Percentiles rank a stretch among this genome's conserved stretches.
Conservation (phyloP, 2,797 vertebrate species). For the Ctenosaura bakeri region DNA sequence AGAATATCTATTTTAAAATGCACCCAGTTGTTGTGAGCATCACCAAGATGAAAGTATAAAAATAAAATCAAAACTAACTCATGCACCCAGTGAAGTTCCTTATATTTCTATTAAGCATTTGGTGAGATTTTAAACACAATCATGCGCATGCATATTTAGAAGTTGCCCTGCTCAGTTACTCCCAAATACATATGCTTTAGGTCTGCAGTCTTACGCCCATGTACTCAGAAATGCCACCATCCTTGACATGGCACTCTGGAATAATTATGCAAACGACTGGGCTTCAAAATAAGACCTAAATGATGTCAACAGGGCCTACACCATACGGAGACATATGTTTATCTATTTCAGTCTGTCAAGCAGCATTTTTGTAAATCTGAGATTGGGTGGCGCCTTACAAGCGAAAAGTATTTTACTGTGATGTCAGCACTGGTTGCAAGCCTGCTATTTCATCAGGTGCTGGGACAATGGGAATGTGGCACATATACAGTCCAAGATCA, state of each 20-base stretch:
- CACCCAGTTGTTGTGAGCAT: background rate
- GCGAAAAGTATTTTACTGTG: background rate
- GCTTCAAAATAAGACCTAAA: background rate
- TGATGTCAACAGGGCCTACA: background rate
- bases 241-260: background rate
- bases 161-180: too few species aligned
- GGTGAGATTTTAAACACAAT: background rate
- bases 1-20: background rate
- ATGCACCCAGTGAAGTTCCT: background rate
- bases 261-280: background rate
- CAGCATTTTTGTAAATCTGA: background rate
- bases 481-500: background rate
- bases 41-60: background rate
- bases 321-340: background rate
- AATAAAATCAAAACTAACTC: background rate
- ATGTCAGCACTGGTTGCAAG: background rate
- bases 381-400: background rate
- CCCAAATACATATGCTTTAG: background rate
- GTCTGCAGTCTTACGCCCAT: background rate
- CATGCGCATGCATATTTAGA: background rate
- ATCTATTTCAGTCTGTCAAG: background rate
- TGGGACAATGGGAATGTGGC: background rate
- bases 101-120: background rate
- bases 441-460: too few species aligned
- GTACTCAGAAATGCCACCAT: background rate